These are phyloP conservation scores for Parasteatoda tepidariorum DNA, from an alignment of 1,140 invertebrate species.

Conservation along the genomic window DNA sequence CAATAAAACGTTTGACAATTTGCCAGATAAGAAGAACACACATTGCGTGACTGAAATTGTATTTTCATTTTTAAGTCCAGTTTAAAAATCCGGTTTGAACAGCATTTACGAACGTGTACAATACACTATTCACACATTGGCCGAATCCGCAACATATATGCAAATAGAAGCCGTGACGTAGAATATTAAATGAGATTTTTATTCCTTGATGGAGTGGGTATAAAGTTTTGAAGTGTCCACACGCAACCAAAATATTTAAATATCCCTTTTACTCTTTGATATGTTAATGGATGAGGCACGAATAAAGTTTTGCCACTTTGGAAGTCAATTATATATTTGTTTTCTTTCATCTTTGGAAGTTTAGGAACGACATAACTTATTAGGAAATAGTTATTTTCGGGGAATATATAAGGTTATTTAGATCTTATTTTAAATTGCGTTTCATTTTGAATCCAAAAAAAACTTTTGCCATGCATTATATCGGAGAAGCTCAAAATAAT, in stretches of 20 bases:
- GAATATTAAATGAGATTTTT: conserved; percentile 25
- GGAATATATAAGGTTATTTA: too few relatives aligned
- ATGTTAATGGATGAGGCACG: background rate
- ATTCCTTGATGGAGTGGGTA: background rate
- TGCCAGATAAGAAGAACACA: background rate
- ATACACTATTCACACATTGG: background rate
- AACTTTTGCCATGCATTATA: too few relatives aligned
- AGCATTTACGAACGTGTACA: background rate
- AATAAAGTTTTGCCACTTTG: background rate
- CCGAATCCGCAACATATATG: background rate
- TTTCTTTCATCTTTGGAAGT: too few relatives aligned
- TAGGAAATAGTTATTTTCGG: too few relatives aligned
- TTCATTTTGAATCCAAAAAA: too few relatives aligned
- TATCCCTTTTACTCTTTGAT: conserved; percentile 3
- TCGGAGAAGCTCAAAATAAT: too few relatives aligned
- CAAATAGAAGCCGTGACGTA: background rate
- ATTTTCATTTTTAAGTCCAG: background rate
- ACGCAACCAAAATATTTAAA: background rate
- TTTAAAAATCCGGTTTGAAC: background rate
- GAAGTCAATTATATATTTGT: background rate
- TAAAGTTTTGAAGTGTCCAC: background rate
- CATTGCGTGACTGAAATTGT: background rate
- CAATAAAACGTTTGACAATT: background rate
- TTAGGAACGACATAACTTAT: too few relatives aligned
- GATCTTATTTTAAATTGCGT: too few relatives aligned